A percentile compares a stretch with the other conserved stretches of the same genome.
Conservation (phyloP, 2,888 invertebrate species). For the Incurvaria masculella region DNA sequence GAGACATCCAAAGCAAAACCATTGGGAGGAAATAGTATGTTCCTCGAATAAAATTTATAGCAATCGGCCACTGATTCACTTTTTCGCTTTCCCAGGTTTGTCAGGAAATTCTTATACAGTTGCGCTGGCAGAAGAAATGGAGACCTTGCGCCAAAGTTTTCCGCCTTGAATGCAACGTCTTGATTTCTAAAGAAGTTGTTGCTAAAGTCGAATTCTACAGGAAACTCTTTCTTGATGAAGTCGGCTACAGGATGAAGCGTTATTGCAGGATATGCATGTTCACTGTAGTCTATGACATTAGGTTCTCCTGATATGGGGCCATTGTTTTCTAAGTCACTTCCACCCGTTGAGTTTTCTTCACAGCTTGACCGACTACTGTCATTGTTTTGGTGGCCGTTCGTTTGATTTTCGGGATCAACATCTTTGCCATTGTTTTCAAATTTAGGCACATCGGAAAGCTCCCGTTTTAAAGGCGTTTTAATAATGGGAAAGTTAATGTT, state of each 20-base stretch:
- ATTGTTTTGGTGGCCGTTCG: slow-evolving; percentile 32
- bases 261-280: slow-evolving; percentile 27
- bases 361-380: slow-evolving; percentile 39
- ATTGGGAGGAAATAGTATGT: slow-evolving; percentile 51
- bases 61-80: slow-evolving; percentile 41
- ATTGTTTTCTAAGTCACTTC: slow-evolving; percentile 43
- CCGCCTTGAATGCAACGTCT: slow-evolving; percentile 34
- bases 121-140: slow-evolving; percentile 71
- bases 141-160: slow-evolving; percentile 38
- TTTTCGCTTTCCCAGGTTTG: slow-evolving; percentile 55
- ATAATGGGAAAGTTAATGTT: slow-evolving; percentile 27
- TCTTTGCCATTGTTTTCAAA: slow-evolving; percentile 12
- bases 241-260: slow-evolving; percentile 44
- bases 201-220: slow-evolving; percentile 43
- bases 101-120: slow-evolving; percentile 74
- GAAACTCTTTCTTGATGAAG: slow-evolving; percentile 50
- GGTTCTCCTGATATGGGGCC: slow-evolving; percentile 27
- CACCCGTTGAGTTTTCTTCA: slow-evolving; percentile 38
- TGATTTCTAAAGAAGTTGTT: slow-evolving; percentile 43
- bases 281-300: slow-evolving; percentile 37
- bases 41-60: slow-evolving; percentile 48
- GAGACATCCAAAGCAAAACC: slow-evolving; percentile 41
- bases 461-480: slow-evolving; percentile 17
- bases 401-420: slow-evolving; percentile 32
- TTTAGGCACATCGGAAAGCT: slow-evolving; percentile 27